These are phyloP conservation scores for Hetaerina titia DNA, from an alignment of 2,888 invertebrate genomes.

Conservation along the genomic window DNA sequence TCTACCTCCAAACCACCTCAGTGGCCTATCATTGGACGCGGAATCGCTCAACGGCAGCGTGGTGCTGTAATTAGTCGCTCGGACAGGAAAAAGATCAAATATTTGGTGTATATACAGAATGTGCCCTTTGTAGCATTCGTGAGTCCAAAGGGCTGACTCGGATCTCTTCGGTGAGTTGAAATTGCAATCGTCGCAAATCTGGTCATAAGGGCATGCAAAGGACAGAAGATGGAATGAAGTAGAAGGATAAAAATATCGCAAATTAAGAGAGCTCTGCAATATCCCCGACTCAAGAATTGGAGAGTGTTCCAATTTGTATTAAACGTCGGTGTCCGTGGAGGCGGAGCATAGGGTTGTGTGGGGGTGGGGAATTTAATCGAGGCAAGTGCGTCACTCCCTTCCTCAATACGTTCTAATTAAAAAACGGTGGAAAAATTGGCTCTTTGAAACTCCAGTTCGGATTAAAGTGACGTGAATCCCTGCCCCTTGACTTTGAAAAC, in stretches of 20 bases:
- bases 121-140: too few relatives aligned
- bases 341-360: not conserved
- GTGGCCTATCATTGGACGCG: too few relatives aligned
- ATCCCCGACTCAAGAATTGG: not conserved
- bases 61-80: too few relatives aligned
- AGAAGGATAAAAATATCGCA: too few relatives aligned
- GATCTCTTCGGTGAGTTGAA: too few relatives aligned
- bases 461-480: not conserved
- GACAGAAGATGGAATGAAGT: not conserved
- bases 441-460: not conserved
- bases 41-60: too few relatives aligned
- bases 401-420: constrained; percentile 3
- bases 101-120: too few relatives aligned
- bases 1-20: too few relatives aligned
- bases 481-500: not conserved
- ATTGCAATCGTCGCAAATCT: too few relatives aligned
- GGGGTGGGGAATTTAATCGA: not conserved
- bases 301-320: not conserved
- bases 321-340: not conserved
- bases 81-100: too few relatives aligned
- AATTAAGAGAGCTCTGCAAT: not conserved
- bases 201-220: not conserved
- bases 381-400: not conserved
- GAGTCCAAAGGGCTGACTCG: too few relatives aligned
- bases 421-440: not conserved